These are phyloP conservation scores for Vidua chalybeata DNA, from an alignment of 2,113 vertebrate genomes.

Conservation along the genomic window DNA sequence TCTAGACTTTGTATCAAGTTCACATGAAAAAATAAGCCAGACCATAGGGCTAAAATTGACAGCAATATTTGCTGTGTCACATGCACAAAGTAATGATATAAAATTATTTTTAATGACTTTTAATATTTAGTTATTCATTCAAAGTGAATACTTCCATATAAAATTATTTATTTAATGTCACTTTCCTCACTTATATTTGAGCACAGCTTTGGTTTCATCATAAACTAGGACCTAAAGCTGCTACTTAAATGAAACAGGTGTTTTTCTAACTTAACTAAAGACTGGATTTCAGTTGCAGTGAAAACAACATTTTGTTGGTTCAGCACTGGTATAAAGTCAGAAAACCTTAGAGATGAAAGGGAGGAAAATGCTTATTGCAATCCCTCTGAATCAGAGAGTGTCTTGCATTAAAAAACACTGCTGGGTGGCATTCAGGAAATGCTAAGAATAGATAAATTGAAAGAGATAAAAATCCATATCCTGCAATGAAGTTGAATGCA, in stretches of 20 bases:
- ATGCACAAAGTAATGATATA: neutral
- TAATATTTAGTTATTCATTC: neutral
- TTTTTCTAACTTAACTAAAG: neutral
- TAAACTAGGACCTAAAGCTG: neutral
- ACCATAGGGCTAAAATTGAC: neutral
- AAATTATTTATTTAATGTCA: neutral
- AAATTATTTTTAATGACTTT: neutral
- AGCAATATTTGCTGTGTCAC: neutral
- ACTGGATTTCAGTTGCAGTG: neutral
- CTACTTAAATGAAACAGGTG: neutral
- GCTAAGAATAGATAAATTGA: neutral
- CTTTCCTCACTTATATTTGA: neutral
- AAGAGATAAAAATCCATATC: neutral
- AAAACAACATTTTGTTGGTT: neutral
- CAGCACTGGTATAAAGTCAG: neutral
- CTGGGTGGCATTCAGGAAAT: neutral
- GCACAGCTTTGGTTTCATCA: neutral
- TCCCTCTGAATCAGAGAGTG: neutral
- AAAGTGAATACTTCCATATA: neutral
- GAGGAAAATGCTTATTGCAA: neutral
- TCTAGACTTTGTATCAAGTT: neutral
- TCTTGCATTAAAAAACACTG: neutral
- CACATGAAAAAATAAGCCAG: neutral
- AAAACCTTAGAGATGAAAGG: neutral
- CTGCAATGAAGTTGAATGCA: neutral